A percentile compares a stretch with the other conserved stretches of the same genome.
Conservation (phyloP, 2,888 invertebrate species). For the Megamerina dolium region DNA sequence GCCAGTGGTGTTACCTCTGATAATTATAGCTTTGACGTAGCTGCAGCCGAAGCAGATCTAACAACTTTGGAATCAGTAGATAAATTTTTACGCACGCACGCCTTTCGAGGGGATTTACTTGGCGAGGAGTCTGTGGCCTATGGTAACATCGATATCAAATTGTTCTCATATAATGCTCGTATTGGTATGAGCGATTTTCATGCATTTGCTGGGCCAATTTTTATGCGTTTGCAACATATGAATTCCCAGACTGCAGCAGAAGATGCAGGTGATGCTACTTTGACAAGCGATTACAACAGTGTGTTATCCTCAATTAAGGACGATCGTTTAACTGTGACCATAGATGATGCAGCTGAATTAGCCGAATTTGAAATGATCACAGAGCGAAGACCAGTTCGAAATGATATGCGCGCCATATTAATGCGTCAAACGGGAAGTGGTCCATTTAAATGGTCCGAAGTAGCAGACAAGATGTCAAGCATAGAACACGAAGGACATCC, state of each 20-base stretch:
- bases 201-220: conserved; percentile 48
- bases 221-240: conserved; percentile 37
- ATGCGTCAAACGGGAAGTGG: conserved; percentile 33
- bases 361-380: conserved; percentile 44
- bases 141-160: conserved; percentile 48
- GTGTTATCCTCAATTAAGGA: conserved; percentile 32
- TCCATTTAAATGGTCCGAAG: conserved; percentile 46
- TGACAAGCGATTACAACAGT: conserved; percentile 6
- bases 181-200: conserved; percentile 43
- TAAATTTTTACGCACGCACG: conserved; percentile 37
- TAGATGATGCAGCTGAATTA: conserved; percentile 39
- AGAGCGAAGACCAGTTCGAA: conserved; percentile 42
- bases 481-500: conserved; percentile 46
- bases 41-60: conserved; percentile 33
- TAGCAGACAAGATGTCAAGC: conserved; percentile 27
- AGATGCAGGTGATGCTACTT: not conserved
- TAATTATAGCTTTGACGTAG: conserved; percentile 29
- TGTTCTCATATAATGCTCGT: conserved; percentile 44
- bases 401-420: conserved; percentile 44
- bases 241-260: conserved; percentile 12
- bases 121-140: conserved; percentile 44
- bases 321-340: conserved; percentile 36
- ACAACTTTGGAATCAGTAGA: conserved; percentile 44
- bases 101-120: conserved; percentile 47
- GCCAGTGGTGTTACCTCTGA: conserved; percentile 37